Evolutionary conservation across 2,888 invertebrate species (phyloP), one percentile per base, ranked within the genome.

Genomic region (Nysson spinosus): DNA sequence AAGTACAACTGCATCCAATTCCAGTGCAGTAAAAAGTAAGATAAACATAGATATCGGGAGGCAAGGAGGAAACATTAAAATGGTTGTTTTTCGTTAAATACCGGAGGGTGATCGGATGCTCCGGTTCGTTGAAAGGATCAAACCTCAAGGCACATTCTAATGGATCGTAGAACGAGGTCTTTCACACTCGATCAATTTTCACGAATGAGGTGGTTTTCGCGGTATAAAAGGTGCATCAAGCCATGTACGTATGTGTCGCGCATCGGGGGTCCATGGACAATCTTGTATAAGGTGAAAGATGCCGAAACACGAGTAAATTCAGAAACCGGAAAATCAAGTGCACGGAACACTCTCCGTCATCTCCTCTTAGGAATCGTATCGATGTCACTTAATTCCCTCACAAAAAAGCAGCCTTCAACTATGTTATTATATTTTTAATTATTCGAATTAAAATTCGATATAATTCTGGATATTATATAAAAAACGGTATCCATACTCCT

Each of bases 151-250:
- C 64, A n/a, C n/a, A 70, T 75, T 66, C 63, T 70, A 69, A 75
- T 78, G 75, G 76, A 75, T 68, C 68, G 67, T 66, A 46, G 67
- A 75, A 75, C 69, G 68, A 71, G 78, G 79, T 69, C 75, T 76
- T 80, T 83, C 81, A 77, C 81, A 78, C 79, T 79, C 81, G 80
- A 83, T 84, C 80, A 78, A 84, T 80, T 81, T 76, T 61, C 75
- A 69, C 78, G 77, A 79, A 81, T 79, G 76, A 77, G 72, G 72
- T 72, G 75, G 82, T 83, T 83, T 78, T 78, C 80, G 77, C 71
- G 70, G 77, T 73, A 84, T 83, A 82, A 84, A 84, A 82, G 83
- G 79, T 82, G 82, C 83, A 82, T 71, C 78, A 79, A 79, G 71
- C 79, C 81, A 77, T 82, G 70, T 69, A 63, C 72, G 69, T 63